Evolutionary conservation across 2,888 invertebrate species (phyloP).

Genomic region (Blera fallax): DNA sequence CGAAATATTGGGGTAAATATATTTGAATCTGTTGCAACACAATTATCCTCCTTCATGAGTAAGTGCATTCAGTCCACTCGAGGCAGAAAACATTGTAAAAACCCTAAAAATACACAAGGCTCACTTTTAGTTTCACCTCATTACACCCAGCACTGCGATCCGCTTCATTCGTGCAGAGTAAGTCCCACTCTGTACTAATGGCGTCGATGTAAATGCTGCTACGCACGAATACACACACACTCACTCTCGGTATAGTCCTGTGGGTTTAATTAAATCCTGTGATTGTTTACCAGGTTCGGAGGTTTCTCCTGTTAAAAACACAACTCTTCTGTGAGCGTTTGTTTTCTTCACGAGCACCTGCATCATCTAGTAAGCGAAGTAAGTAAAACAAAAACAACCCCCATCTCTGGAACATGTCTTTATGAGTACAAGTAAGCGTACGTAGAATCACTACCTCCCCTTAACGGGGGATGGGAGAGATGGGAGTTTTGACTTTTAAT

Average conservation of each 20-base stretch:
- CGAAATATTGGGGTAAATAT: slow-evolving; percentile 9
- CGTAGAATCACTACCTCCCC: background rate
- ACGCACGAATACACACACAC: slow-evolving; percentile 47
- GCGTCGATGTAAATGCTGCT: background rate
- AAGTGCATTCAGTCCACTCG: slow-evolving; percentile 43
- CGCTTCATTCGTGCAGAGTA: slow-evolving; percentile 8
- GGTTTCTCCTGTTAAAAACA: slow-evolving; percentile 27
- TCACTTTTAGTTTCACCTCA: slow-evolving; percentile 42
- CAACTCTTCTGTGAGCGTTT: slow-evolving; percentile 56
- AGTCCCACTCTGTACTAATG: slow-evolving; percentile 13
- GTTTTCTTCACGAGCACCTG: slow-evolving; percentile 47
- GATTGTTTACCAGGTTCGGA: slow-evolving; percentile 54
- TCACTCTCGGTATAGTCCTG: slow-evolving; percentile 36
- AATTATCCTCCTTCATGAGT: background rate
- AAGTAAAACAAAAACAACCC: slow-evolving; percentile 46
- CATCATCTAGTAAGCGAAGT: slow-evolving; percentile 46
- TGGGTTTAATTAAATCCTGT: slow-evolving; percentile 68
- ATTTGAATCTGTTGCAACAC: slow-evolving; percentile 15
- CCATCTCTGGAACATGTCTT: background rate
- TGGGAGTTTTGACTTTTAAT: slow-evolving; percentile 61
- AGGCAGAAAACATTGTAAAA: background rate
- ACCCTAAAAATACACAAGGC: slow-evolving; percentile 18
- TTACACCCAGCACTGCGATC: slow-evolving; percentile 35
- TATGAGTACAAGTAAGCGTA: slow-evolving; percentile 5
- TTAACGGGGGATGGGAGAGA: background rate